Evolutionary conservation across 92 coral and sea anemone species (phyloP), one percentile per base, ranked within the genome.

Genomic region (Epizoanthus scotinus): DNA sequence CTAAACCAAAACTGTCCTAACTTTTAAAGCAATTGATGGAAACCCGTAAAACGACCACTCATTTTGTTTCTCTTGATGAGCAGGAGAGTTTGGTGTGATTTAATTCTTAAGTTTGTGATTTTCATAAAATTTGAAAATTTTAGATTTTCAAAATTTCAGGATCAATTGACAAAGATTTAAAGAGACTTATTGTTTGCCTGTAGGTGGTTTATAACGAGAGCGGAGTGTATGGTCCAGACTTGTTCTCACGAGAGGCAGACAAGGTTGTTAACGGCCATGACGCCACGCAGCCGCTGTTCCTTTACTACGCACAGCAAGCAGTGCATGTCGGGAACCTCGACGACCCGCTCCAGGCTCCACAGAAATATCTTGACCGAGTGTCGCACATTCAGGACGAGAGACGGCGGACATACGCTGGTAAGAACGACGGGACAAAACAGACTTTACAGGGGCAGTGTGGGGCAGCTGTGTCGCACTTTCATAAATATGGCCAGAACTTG

Each of bases 261-360:
- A 85, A 91, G 67, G 94, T 96, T 15, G 89, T 96, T 22, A 83
- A 82, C 14, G 82, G 54, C 20, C 98, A 95, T 56, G 93, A 85
- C 19, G 69, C 70, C 8, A 80, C 78, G 63, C 87, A 96, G 59
- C 99, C 99, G 49, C 70, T 96, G 89, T 96, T 96, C 73, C 87
- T 96, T 21, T 96, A 96, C 82, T 83, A 89, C 68, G 99, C 99
- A 19, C 99, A 96, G 36, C 99, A 96, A 86, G 99, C 99, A 8
- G 99, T 96, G 34, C 94, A 86, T 68, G 98, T 96, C 49, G 99
- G 98, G 28, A 96, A 96, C 62, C 83, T 80, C 28, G 94, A 96
- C 18, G 89, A 96, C 19, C 99, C 99, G 3, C 91, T 96, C 49
- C 99, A 96, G 73, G 99, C 93, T 21, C 99, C 99, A 8, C 67